phyloP scores from a whole-genome alignment of 2,113 vertebrate species.

The Nasalis larvatus region DNA sequence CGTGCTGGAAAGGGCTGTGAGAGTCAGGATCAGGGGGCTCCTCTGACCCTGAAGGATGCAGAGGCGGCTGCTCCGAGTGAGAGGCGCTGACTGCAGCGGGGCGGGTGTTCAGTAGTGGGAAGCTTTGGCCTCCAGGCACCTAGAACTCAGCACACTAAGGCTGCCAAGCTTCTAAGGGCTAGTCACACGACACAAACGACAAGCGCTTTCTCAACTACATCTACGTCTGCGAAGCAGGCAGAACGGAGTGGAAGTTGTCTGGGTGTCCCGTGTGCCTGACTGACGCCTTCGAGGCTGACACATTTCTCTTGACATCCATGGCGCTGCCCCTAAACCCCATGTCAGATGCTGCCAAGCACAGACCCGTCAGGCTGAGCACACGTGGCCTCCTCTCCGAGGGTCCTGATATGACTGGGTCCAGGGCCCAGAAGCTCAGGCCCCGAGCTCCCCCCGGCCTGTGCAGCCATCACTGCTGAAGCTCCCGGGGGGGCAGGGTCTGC shows the following conservation, averaged over 20 bases:
- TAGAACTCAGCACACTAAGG: background rate
- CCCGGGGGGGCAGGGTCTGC: fast-evolving
- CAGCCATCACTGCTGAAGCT: background rate
- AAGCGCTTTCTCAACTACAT: background rate
- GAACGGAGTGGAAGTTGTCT: too few relatives aligned
- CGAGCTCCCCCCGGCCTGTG: too few relatives aligned
- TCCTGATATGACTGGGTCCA: background rate
- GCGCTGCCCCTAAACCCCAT: fast-evolving
- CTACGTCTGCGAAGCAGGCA: background rate
- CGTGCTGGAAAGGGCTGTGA: fast-evolving
- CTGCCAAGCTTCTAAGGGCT: background rate
- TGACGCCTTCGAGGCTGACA: background rate
- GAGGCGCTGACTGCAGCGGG: too few relatives aligned
- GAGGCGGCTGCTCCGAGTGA: too few relatives aligned
- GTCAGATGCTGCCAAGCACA: fast-evolving
- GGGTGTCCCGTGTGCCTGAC: background rate
- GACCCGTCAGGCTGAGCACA: background rate
- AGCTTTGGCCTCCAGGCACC: background rate
- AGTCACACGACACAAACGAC: background rate
- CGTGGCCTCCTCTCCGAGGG: fast-evolving
- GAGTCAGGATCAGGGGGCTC: fast-evolving
- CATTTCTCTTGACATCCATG: fast-evolving
- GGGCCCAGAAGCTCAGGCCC: background rate
- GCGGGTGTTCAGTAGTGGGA: too few relatives aligned
- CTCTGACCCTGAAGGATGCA: fast-evolving